Conservation (phyloP, 2,888 invertebrate genomes). For the Drosophila atripex region DNA sequence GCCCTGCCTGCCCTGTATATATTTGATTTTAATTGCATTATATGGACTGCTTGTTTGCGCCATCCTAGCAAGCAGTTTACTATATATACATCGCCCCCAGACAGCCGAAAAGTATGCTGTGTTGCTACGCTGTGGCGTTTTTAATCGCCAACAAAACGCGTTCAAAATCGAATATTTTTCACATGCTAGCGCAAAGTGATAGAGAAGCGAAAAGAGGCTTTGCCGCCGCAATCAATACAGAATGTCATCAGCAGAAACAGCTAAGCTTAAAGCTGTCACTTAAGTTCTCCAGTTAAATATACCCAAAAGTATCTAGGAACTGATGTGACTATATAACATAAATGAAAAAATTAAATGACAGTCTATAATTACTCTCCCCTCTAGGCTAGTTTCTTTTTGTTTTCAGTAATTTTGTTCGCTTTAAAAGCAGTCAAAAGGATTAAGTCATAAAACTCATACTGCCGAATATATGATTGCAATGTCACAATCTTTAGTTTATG, state of each 20-base stretch:
- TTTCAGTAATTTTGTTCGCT: no score
- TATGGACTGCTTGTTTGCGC: constrained; percentile 16
- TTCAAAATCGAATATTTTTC: constrained; percentile 19
- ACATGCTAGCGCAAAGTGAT: constrained; percentile 18
- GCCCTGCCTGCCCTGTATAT: constrained; percentile 29
- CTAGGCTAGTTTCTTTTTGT: no score
- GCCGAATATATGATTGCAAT: not conserved
- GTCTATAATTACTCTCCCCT: not conserved
- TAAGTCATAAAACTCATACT: no score
- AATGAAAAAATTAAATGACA: no score
- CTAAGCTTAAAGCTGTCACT: constrained; percentile 5
- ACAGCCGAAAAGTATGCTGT: constrained; percentile 30
- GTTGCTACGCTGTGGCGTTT: not conserved
- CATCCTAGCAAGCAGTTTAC: constrained; percentile 12
- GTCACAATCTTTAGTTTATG: not conserved
- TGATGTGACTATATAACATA: constrained; percentile 6
- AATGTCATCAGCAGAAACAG: constrained; percentile 11
- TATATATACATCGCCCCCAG: not conserved
- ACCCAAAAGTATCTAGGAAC: constrained; percentile 4
- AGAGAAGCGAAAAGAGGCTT: constrained; percentile 1
- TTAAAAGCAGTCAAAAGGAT: no score
- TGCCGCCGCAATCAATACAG: constrained; percentile 5
- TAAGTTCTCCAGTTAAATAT: constrained; percentile 10
- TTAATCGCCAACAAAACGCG: constrained; percentile 36
- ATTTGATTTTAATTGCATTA: constrained; percentile 60